Base-by-base conservation (phyloP, 2,888 invertebrate species). In the Agriopis leucophaearia region DNA sequence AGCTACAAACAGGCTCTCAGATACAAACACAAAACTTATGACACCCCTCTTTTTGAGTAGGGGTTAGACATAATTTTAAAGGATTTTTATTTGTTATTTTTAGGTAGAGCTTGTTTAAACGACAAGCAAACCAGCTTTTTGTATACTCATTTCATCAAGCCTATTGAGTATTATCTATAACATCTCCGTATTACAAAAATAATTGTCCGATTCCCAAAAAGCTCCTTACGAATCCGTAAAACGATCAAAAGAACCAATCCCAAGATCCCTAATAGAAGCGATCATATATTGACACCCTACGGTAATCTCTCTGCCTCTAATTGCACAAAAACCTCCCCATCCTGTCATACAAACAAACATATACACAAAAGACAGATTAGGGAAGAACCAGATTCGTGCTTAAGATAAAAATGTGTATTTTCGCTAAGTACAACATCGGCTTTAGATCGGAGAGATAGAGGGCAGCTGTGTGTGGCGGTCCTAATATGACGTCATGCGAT, bases 401-500 rank as follows among this genome's bases (percentile, higher is more conserved):
- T 91, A 88, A 91, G 93, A 93, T 94, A 92, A 92, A 85, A 92
- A 79, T 88, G 84, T 87, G 89, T 89, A 90, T 92, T 90, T 92
- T 91, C 81, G 90, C 92, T 89, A 89, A 92, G 91, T 90, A 87
- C 85, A 82, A 82, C 83, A 74, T 78, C 82, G 85, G 92, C 89
- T 93, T 93, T 88, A 92, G 93, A 93, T 92, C 80, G 83, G 74
- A 42, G 79, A 70, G 92, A 93, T 93, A 92, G 85, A 77, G 77
- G 88, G 80, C 93, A 93, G 93, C 88, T 93, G 92, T 86, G 82
- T 81, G 82, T 79, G 75, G 74, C 79, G 72, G 80, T 75, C 83
- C 83, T 87, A 77, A 81, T 78, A 76, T 85, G 86, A 88, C 86
- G 84, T 87, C 83, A 84, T 72, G 64, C 64, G 62, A 64, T 65